Evolutionary conservation across 1,140 invertebrate genomes (phyloP).

Genomic region (Euura lappo): DNA sequence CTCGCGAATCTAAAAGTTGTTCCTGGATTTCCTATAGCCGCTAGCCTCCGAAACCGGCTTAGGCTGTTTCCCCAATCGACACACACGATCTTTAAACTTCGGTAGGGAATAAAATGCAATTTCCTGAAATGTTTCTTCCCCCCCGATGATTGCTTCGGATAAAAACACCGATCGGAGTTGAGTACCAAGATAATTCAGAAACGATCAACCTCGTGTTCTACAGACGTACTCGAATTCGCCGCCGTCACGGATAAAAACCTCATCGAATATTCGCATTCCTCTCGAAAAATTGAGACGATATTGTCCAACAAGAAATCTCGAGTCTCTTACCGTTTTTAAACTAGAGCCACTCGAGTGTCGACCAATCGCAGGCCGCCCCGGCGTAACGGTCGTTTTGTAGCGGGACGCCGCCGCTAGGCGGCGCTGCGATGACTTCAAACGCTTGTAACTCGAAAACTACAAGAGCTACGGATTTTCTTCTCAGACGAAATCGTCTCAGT

Average conservation of each 20-base stretch:
- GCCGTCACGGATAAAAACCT: not conserved
- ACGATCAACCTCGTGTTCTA: not conserved
- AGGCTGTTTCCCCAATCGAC: not conserved
- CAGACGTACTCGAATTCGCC: not conserved
- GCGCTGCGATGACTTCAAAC: not conserved
- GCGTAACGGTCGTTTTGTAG: not conserved
- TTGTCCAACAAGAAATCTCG: not conserved
- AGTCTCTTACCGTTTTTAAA: not conserved
- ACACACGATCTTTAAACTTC: slow-evolving; percentile 7
- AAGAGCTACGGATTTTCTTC: not conserved
- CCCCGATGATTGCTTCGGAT: slow-evolving; percentile 1
- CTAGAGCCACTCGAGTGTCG: not conserved
- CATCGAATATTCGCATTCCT: not conserved
- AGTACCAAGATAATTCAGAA: not conserved
- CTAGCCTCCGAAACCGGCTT: not conserved
- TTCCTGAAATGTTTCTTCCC: not conserved
- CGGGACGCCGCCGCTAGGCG: not conserved
- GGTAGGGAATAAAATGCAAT: not conserved
- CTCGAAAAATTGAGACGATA: not conserved
- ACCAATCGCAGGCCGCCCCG: too few species aligned
- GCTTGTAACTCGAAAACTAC: not conserved
- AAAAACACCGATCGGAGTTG: not conserved
- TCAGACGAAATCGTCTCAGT: too few species aligned
- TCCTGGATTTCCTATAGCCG: not conserved
- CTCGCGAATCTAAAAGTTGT: slow-evolving; percentile 5